Evolutionary conservation across 2,113 vertebrate species (phyloP).

Genomic region (Bostrychus sinensis): DNA sequence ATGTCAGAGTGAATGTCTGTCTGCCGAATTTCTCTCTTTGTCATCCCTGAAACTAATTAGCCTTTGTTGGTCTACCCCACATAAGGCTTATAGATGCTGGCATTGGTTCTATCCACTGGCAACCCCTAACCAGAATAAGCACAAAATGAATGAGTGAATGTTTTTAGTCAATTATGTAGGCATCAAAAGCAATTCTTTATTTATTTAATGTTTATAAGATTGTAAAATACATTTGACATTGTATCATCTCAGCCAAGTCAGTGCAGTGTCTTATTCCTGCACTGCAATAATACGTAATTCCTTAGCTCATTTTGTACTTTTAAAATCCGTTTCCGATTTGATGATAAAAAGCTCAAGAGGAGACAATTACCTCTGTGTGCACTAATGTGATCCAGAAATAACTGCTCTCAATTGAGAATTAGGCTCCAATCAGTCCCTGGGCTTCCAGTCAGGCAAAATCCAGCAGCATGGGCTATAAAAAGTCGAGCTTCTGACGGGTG

Average conservation of each 20-base stretch:
- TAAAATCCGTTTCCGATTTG: slow-evolving; percentile 46
- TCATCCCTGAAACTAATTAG: no score
- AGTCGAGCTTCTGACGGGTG: slow-evolving; percentile 29
- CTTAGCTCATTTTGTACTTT: not conserved
- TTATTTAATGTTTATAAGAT: no score
- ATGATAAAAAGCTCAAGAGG: slow-evolving; percentile 68
- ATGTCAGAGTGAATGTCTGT: not conserved
- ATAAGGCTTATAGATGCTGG: no score
- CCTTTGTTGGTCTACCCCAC: no score
- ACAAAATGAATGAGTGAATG: no score
- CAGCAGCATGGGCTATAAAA: slow-evolving; percentile 35
- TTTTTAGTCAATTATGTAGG: no score
- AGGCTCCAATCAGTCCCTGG: slow-evolving; percentile 62
- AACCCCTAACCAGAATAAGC: no score
- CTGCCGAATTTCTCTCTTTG: no score
- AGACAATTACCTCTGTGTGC: slow-evolving; percentile 70
- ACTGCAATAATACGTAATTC: not conserved
- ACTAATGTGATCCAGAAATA: slow-evolving; percentile 75
- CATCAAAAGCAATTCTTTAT: no score
- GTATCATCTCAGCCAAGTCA: no score
- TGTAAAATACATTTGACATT: slow-evolving; percentile 8
- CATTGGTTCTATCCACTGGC: no score
- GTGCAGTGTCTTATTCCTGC: not conserved
- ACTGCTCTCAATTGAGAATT: slow-evolving; percentile 72
- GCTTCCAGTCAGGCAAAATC: slow-evolving; percentile 58